Base-by-base conservation (phyloP, 2,888 invertebrate genomes). In the Aethes cnicana region DNA sequence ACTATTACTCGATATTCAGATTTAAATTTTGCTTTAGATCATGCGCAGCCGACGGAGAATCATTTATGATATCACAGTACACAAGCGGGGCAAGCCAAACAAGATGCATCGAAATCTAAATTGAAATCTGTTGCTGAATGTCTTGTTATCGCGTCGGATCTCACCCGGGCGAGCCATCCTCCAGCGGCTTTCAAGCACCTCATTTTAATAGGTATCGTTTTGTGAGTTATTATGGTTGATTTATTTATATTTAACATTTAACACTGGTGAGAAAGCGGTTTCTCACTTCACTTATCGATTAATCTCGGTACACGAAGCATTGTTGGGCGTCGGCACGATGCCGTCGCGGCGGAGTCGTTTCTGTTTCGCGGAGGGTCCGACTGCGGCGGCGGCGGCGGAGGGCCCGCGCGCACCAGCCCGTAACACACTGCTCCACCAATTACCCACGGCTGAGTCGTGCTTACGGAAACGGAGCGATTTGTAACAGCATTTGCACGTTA, bases 81-180 rank as follows among this genome's bases (percentile, higher is more conserved):
- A 66, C 62, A 80, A 83, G 75, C 78, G 59, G 77, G 68, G 64
- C 72, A 80, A 83, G 77, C 78, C 70, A 82, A 79, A 80, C 68
- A 77, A 77, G 80, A 77, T 73, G 68, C 76, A 79, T 64, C 55
- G 62, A 68, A 72, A 85, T 86, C 82, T 85, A 80, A 85, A 84
- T 86, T 81, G 79, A 84, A 84, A 86, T 87, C 84, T 83, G 68
- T 69, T 64, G 68, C 68, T 68, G 78, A 76, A 75, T 78, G 79
- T 79, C 69, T 66, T 61, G 69, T 69, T 81, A 84, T 85, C 83
- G 72, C 63, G 71, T 67, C 69, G 71, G 65, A 82, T 86, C 88
- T 86, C 81, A 89, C 89, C 87, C 89, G 85, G 65, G 88, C 81
- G 62, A 88, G 79, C 89, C 88, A 89, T 82, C 85, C 88, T 81